These are phyloP conservation scores for Ptychoptera albimana DNA, from an alignment of 2,888 invertebrate species.

Conservation along the genomic window DNA sequence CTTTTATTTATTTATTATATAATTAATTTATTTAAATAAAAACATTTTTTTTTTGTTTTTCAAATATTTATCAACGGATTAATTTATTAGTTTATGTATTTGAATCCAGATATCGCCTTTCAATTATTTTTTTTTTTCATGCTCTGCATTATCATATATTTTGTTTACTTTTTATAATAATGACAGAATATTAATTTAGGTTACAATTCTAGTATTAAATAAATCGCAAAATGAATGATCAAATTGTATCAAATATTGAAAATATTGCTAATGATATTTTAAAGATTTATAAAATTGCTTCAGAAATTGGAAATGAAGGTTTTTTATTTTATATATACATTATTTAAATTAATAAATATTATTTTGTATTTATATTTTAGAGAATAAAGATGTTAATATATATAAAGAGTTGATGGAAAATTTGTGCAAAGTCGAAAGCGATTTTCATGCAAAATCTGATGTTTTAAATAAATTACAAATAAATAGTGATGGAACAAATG, in stretches of 20 bases:
- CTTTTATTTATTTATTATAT: no score
- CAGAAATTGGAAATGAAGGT: constrained; percentile 16
- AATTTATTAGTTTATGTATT: no score
- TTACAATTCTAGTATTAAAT: not conserved
- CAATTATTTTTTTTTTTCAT: no score
- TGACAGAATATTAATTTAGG: no score
- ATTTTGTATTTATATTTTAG: not conserved
- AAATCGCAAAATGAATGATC: not conserved
- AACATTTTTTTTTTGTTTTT: no score
- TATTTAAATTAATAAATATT: not conserved
- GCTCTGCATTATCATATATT: no score
- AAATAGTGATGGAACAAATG: no score
- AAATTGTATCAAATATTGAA: constrained; percentile 20
- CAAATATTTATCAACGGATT: no score
- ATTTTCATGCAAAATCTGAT: not conserved
- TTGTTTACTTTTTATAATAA: no score
- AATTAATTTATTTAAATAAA: no score
- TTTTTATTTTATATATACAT: not conserved
- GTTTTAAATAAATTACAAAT: no score
- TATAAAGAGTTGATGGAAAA: not conserved
- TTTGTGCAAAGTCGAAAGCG: not conserved
- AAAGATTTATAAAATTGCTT: constrained; percentile 15
- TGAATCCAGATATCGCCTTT: no score
- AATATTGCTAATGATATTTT: constrained; percentile 14
- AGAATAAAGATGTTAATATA: not conserved